phyloP scores from a whole-genome alignment of 2,797 vertebrate genomes.

The Carcharodon carcharias region DNA sequence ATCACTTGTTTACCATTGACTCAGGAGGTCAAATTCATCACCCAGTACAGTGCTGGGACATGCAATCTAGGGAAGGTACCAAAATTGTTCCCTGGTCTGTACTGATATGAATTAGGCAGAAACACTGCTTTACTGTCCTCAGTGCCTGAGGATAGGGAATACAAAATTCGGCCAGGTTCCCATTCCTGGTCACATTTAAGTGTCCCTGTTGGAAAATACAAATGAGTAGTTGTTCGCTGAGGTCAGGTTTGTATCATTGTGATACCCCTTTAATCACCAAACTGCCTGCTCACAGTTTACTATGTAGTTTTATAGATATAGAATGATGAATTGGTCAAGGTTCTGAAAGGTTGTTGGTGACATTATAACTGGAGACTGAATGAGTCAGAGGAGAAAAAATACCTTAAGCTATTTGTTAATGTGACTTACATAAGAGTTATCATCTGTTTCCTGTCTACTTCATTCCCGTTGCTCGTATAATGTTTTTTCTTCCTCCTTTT shows the following conservation, averaged over 20 bases:
- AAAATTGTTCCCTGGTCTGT: background rate
- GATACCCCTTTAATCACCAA: background rate
- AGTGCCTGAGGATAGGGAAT: background rate
- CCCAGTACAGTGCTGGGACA: background rate
- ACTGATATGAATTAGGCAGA: background rate
- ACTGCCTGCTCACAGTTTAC: background rate
- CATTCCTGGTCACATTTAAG: background rate
- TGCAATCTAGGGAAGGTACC: background rate
- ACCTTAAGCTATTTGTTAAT: background rate
- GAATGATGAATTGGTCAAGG: background rate
- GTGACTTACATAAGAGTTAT: background rate
- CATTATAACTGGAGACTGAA: background rate
- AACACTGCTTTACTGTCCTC: background rate
- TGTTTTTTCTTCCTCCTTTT: background rate
- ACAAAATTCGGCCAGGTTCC: background rate
- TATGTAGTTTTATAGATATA: background rate
- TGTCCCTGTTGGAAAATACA: background rate
- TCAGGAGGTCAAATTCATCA: background rate
- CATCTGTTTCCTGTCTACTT: background rate
- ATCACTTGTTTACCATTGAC: background rate
- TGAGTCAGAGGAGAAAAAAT: background rate
- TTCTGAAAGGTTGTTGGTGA: background rate
- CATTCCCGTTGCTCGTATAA: background rate
- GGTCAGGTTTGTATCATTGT: background rate
- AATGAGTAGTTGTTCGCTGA: background rate